Base-by-base conservation (phyloP, 2,888 invertebrate genomes). In the Acanthoscelides obtectus region DNA sequence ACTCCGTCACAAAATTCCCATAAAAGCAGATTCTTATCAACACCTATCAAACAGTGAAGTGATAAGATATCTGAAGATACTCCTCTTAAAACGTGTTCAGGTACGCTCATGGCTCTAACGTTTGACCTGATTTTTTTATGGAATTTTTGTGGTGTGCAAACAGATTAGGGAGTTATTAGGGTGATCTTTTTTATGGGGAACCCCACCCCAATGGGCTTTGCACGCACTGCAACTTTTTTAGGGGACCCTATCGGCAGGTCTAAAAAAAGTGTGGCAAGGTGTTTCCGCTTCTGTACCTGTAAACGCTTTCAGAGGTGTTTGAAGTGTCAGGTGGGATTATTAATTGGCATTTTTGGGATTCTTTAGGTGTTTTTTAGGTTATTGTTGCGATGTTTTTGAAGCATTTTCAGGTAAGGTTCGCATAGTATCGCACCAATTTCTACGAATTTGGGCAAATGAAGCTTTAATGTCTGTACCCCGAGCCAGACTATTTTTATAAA, bases 81-180 rank as follows among this genome's bases (percentile, higher is more conserved):
- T n/a, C n/a, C n/a, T n/a, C n/a, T n/a, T n/a, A n/a, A n/a, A n/a
- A n/a, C n/a, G n/a, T 25, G 3, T 25, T 25, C 25, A 25, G 25
- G 6, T 17, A 12, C 45, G 45, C 45, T 1, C 45, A 45, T 45
- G 45, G 45, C 1, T 45, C 45, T 45, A 1, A 45, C 45, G 45
- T 71, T 70, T 74, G 76, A 76, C 76, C 76, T 74, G 75, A 74
- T 76, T 82, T n/a, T 81, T 80, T 81, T 81, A 79, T 77, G 77
- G 74, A 75, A 79, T 84, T 83, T 84, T 82, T 83, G 83, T 79
- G 83, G 83, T 79, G 80, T 83, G 83, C 82, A 81, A 83, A 81
- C 74, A 72, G 74, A 73, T 74, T 74, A 76, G 76, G 73, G 72
- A 72, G 72, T 76, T 74, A 76, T 76, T 76, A 74, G 76, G 80